Conservation (phyloP, 2,113 vertebrate genomes). For the Columba janthina region DNA sequence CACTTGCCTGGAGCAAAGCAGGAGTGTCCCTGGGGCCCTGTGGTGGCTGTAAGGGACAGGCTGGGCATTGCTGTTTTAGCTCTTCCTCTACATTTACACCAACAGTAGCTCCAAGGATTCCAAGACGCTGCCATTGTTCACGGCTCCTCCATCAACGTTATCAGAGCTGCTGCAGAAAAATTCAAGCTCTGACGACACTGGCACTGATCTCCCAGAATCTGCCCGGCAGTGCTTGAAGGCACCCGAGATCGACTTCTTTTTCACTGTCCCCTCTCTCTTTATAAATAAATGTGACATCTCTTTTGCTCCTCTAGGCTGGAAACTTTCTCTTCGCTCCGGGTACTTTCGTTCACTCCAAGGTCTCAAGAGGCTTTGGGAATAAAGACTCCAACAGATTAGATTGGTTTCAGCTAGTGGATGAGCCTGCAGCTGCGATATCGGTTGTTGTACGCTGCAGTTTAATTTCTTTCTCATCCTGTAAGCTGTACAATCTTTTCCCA, state of each 20-base stretch:
- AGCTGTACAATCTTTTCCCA: background rate
- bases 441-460: background rate
- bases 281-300: background rate
- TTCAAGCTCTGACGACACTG: background rate
- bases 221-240: background rate
- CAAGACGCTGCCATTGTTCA: background rate
- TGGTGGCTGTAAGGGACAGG: background rate
- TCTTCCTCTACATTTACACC: background rate
- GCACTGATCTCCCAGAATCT: background rate
- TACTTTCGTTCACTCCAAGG: background rate
- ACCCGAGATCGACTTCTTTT: background rate
- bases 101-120: background rate
- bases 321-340: background rate
- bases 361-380: slow-evolving; percentile 43
- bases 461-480: slow-evolving; percentile 44
- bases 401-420: slow-evolving; percentile 25
- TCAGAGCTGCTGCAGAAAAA: background rate
- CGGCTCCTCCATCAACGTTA: background rate
- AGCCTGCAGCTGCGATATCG: slow-evolving; percentile 31
- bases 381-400: slow-evolving; percentile 55
- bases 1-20: background rate
- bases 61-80: background rate
- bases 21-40: background rate
- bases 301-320: background rate
- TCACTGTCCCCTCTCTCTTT: background rate